phyloP scores from a whole-genome alignment of 2,113 vertebrate genomes.

The Microcebus lehilahytsara region DNA sequence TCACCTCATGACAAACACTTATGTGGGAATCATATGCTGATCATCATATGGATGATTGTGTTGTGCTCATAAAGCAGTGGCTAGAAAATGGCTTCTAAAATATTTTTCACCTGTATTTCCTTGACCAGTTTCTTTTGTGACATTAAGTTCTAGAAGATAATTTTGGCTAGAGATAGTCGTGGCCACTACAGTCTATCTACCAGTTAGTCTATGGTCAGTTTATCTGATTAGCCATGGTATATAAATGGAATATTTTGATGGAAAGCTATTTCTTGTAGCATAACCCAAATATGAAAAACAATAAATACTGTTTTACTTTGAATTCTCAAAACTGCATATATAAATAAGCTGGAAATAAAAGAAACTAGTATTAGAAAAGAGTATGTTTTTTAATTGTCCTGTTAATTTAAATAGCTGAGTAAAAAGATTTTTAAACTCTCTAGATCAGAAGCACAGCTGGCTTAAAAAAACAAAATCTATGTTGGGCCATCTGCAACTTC shows the following conservation, averaged over 20 bases:
- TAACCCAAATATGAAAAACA: background rate
- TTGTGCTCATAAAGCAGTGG: background rate
- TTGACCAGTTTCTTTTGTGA: background rate
- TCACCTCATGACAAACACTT: background rate
- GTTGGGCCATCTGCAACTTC: background rate
- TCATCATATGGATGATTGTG: background rate
- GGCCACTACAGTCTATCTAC: background rate
- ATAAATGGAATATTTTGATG: background rate
- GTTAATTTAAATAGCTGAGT: background rate
- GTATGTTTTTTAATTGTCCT: background rate
- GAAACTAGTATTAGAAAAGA: background rate
- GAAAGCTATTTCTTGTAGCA: background rate
- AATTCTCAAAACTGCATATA: background rate
- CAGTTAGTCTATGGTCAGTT: background rate
- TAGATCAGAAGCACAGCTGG: background rate
- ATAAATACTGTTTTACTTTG: background rate
- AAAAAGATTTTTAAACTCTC: conserved; percentile 1
- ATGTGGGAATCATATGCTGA: background rate
- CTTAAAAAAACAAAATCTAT: background rate
- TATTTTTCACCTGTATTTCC: background rate
- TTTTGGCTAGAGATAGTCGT: background rate
- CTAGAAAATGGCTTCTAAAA: background rate
- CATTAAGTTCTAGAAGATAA: background rate
- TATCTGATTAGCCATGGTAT: background rate
- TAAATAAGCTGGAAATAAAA: background rate